phyloP scores from a whole-genome alignment of 2,797 vertebrate genomes.

The Pangasius sanitwongsei region DNA sequence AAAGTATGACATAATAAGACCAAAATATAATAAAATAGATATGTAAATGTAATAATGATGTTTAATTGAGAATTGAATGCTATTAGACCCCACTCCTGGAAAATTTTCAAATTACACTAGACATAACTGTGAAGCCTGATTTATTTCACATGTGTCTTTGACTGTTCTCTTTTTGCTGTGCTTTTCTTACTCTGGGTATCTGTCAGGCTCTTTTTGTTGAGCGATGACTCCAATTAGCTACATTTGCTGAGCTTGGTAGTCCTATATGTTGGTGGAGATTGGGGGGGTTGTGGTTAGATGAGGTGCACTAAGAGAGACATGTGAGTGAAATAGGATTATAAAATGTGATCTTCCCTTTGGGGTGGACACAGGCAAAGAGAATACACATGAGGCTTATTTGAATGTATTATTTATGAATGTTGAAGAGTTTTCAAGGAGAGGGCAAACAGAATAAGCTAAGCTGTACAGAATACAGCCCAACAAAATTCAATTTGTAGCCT shows the following conservation, averaged over 20 bases:
- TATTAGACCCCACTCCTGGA: not conserved
- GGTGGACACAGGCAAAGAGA: conserved; percentile 12
- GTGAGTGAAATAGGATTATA: conserved; percentile 2
- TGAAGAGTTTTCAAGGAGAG: conserved; percentile 46
- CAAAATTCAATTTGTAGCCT: not conserved
- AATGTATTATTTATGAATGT: conserved; percentile 49
- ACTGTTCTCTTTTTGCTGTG: not conserved
- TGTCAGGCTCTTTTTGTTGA: conserved; percentile 11
- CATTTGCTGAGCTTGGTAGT: conserved; percentile 21
- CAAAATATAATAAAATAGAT: not conserved
- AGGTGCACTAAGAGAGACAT: not conserved
- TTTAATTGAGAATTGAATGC: not conserved
- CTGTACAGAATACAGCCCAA: not conserved
- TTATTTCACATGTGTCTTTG: not conserved
- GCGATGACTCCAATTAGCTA: conserved; percentile 4
- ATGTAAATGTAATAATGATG: not conserved
- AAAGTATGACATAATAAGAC: not conserved
- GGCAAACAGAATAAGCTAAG: conserved; percentile 24
- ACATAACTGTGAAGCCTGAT: not conserved
- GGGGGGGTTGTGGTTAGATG: not conserved
- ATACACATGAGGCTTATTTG: conserved; percentile 22
- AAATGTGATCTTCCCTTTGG: conserved; percentile 3
- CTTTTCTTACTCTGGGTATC: not conserved
- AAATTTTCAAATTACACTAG: not conserved
- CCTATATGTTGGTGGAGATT: not conserved